These are phyloP conservation scores for Pangasianodon hypophthalmus DNA, from an alignment of 2,113 vertebrate genomes.

Conservation along the genomic window DNA sequence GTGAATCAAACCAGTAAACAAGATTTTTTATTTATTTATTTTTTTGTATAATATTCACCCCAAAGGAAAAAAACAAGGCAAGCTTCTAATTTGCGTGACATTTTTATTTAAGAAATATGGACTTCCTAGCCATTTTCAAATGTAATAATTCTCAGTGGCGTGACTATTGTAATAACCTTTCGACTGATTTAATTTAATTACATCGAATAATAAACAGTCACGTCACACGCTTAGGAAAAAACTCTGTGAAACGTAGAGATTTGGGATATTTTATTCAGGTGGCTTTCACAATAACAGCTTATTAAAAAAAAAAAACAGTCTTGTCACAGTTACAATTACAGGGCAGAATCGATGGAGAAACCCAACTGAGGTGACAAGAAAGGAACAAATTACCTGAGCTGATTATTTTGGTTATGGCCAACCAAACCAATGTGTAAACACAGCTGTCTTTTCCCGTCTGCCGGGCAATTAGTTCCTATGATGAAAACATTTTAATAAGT, in stretches of 20 bases:
- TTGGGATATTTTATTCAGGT: background rate
- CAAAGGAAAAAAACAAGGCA: background rate
- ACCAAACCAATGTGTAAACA: constrained; percentile 75
- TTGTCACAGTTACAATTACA: background rate
- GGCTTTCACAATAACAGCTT: background rate
- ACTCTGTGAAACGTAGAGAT: background rate
- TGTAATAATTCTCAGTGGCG: background rate
- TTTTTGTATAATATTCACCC: background rate
- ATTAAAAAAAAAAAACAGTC: background rate
- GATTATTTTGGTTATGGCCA: constrained; percentile 53
- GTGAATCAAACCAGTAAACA: background rate
- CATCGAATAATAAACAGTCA: constrained; percentile 30
- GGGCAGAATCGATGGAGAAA: background rate
- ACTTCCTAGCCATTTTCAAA: constrained; percentile 48
- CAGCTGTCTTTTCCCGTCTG: constrained; percentile 71
- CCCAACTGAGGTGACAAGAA: background rate
- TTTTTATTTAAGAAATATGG: background rate
- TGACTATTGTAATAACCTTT: constrained; percentile 12
- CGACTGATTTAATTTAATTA: constrained; percentile 41
- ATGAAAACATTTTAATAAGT: constrained; percentile 72
- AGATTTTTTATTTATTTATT: background rate
- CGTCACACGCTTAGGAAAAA: background rate
- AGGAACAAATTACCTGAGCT: constrained; percentile 17
- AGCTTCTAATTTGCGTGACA: background rate
- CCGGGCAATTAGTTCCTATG: constrained; percentile 73